Evolutionary conservation across 2,888 invertebrate species (phyloP), one percentile per base, ranked within the genome.

Genomic region (Patella caerulea): DNA sequence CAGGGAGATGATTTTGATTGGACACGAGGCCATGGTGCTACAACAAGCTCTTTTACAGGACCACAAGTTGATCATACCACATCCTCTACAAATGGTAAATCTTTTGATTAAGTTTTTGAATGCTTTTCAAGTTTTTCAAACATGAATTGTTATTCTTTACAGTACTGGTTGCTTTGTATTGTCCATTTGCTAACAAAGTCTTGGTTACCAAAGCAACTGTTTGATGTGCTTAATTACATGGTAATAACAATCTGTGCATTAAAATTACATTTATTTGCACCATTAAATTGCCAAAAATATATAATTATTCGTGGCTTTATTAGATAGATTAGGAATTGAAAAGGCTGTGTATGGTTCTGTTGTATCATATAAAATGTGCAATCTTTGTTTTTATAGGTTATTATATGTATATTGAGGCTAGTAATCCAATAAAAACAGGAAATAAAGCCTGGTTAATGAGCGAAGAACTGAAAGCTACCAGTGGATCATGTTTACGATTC

Each of bases 401-500:
- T 79, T 89, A 87, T 79, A 82, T 86, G 81, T 88, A 86, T 71
- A 86, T 88, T 76, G 86, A 86, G 80, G 84, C 86, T 19, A 85
- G 85, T 79, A 72, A 79, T 19, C 83, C 83, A 56, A 83, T 81
- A 56, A 78, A 73, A 45, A 73, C 75, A 4, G 86, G 86, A 2
- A 81, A 88, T 77, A 86, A 82, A 76, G 89, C 90, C 0, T 85
- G 87, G 83, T 81, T 90, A 53, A 75, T 79, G 59, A 88, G 89
- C 81, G 86, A 84, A 75, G 55, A 77, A 24, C 70, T 89, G 12
- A 54, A 79, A 7, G 78, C 86, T 4, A 88, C 88, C 11, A 81
- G 86, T 12, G 88, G 87, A 2, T 84, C 86, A 65, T 90, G 90
- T 82, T 79, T 90, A 24, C 81, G 84, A 9, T 90, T 90, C 86